These are phyloP conservation scores for Festucalex cinctus DNA, from an alignment of 2,113 vertebrate genomes.

Conservation along the genomic window DNA sequence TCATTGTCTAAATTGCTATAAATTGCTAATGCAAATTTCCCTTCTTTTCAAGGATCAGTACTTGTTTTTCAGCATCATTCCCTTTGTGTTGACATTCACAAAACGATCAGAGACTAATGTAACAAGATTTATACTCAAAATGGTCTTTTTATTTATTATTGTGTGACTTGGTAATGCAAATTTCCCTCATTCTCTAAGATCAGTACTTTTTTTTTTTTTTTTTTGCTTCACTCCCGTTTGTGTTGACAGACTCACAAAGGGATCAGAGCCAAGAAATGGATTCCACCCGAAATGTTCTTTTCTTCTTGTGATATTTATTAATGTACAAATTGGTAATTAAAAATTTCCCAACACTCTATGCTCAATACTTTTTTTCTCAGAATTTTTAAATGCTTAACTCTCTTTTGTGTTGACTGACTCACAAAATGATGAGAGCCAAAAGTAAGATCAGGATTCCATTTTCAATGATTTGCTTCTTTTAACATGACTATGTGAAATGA, in stretches of 20 bases:
- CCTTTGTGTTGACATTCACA: not conserved
- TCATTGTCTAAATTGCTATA: slow-evolving; percentile 4
- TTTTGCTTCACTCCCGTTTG: not conserved
- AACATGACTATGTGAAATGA: not conserved
- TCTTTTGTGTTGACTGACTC: not conserved
- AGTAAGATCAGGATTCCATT: slow-evolving; percentile 30
- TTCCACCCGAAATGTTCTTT: not conserved
- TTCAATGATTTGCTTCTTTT: too few relatives aligned
- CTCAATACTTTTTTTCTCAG: not conserved
- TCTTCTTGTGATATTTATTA: not conserved
- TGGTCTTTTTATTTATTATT: slow-evolving; percentile 51
- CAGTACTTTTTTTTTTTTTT: not conserved
- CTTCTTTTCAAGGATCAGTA: slow-evolving; percentile 6
- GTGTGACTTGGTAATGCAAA: slow-evolving; percentile 48
- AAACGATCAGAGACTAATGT: not conserved
- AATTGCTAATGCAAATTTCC: slow-evolving; percentile 53
- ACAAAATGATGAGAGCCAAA: not conserved
- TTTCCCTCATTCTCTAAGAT: slow-evolving; percentile 23
- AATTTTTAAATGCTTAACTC: not conserved
- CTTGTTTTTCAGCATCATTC: not conserved
- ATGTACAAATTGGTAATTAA: not conserved
- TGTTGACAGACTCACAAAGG: not conserved
- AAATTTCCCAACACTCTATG: slow-evolving; percentile 5
- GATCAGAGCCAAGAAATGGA: slow-evolving; percentile 23
- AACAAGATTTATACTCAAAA: not conserved